These are phyloP conservation scores for Odontomachus brunneus DNA, from an alignment of 1,140 invertebrate genomes.

Conservation along the genomic window DNA sequence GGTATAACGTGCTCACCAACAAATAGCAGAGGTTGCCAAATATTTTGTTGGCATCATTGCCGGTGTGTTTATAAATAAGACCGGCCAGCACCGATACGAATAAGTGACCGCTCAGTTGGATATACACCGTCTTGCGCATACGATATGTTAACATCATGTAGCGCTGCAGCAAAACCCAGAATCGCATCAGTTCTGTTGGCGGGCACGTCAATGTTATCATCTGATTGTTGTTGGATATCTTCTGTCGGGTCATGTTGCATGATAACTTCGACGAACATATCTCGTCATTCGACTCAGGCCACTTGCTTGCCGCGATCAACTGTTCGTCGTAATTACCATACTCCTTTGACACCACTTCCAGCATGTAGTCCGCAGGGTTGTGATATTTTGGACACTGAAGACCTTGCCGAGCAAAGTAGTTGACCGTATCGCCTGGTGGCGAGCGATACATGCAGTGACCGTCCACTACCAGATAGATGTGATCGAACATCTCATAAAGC, in stretches of 20 bases:
- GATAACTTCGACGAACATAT: background rate
- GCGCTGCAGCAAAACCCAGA: conserved; percentile 88
- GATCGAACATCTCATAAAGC: too few species aligned
- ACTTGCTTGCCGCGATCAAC: conserved; percentile 86
- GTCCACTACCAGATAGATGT: too few species aligned
- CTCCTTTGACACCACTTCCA: conserved; percentile 92
- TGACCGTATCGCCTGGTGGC: too few species aligned
- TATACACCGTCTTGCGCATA: conserved; percentile 90
- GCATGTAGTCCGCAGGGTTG: too few species aligned
- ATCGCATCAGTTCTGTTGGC: conserved; percentile 87
- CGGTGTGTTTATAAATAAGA: conserved; percentile 87
- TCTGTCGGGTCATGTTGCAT: background rate
- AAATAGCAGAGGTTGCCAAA: conserved; percentile 90
- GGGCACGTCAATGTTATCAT: conserved; percentile 84
- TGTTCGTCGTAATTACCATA: conserved; percentile 92
- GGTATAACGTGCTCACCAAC: conserved; percentile 87
- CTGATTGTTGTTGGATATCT: conserved; percentile 76
- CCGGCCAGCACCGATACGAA: conserved; percentile 89
- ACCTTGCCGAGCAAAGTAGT: too few species aligned
- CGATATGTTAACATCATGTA: conserved; percentile 88
- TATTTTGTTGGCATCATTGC: conserved; percentile 89
- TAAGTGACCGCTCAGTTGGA: conserved; percentile 89
- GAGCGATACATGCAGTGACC: too few species aligned
- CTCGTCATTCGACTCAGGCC: conserved; percentile 75
- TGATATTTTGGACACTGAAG: too few species aligned